These are phyloP conservation scores for Phocoena sinus DNA, from an alignment of 2,113 vertebrate genomes.

Conservation along the genomic window DNA sequence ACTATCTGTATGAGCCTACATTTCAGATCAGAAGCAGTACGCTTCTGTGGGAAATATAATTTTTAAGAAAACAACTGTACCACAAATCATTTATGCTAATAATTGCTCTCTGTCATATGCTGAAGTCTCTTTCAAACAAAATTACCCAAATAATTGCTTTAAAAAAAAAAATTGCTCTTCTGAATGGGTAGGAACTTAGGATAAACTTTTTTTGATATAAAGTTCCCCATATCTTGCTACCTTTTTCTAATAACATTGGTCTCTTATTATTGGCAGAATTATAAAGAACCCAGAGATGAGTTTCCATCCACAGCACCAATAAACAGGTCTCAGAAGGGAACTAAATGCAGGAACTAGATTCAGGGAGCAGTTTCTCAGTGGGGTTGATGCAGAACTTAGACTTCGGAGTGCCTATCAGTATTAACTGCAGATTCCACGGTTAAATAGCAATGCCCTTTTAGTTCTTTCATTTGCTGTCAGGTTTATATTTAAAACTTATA, in stretches of 20 bases:
- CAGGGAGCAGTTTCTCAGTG: neutral
- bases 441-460: constrained; percentile 28
- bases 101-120: neutral
- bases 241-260: neutral
- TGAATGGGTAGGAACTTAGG: neutral
- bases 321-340: constrained; percentile 1
- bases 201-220: constrained; percentile 11
- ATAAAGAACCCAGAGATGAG: neutral
- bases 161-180: constrained; percentile 8
- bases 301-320: constrained; percentile 9
- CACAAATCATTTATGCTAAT: constrained; percentile 47
- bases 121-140: constrained; percentile 31
- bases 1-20: neutral
- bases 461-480: neutral
- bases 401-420: neutral
- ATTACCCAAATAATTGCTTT: constrained; percentile 26
- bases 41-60: neutral
- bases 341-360: neutral
- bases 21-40: neutral
- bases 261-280: constrained; percentile 10
- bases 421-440: neutral
- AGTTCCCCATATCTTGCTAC: neutral
- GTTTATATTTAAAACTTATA: constrained; percentile 41
- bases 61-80: constrained; percentile 41
- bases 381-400: neutral